Percentiles rank a stretch among this genome's conserved stretches.
Conservation (phyloP, 2,797 vertebrate genomes). For the Sebastes miniatus region DNA sequence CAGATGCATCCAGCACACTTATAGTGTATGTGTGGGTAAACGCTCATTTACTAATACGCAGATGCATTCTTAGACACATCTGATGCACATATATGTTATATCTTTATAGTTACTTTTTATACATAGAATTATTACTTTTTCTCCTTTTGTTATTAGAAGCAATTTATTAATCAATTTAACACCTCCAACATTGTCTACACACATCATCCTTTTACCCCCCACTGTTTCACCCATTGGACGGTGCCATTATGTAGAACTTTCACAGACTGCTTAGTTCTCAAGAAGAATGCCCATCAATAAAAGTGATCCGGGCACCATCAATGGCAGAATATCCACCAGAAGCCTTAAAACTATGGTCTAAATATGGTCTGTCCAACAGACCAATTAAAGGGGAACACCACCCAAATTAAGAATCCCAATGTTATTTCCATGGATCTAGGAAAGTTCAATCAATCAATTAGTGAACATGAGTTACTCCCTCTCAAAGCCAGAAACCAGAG, state of each 20-base stretch:
- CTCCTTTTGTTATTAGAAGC: neutral
- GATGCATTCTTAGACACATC: neutral
- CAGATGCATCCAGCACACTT: neutral
- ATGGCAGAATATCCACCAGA: neutral
- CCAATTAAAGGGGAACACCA: neutral
- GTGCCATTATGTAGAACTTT: neutral
- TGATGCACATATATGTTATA: neutral
- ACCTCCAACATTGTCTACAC: no score
- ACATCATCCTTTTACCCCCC: neutral
- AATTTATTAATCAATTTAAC: neutral
- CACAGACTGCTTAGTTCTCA: neutral
- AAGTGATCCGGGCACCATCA: no score
- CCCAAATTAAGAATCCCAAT: no score
- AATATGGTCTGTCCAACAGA: neutral
- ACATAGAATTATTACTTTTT: neutral
- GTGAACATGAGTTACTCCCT: neutral
- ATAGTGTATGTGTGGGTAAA: neutral
- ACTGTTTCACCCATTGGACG: neutral
- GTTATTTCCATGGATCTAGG: no score
- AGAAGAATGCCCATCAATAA: neutral
- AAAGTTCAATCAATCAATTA: neutral
- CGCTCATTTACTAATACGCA: neutral
- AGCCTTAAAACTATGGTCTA: neutral
- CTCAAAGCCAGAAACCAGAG: neutral
- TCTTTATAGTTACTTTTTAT: neutral